Evolutionary conservation across 2,113 vertebrate genomes (phyloP).

Genomic region (Arenaria interpres): DNA sequence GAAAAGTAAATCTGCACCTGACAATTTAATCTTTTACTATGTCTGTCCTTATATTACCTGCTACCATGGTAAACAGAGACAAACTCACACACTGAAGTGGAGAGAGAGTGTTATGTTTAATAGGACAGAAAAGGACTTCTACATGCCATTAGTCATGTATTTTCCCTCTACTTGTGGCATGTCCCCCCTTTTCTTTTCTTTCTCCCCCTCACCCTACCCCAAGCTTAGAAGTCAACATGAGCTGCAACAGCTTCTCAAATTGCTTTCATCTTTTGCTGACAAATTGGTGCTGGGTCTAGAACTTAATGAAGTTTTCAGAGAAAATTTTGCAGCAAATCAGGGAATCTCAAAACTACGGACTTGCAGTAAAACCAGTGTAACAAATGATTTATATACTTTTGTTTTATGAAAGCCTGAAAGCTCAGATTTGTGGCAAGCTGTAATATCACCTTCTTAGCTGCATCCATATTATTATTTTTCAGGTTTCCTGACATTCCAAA

Average conservation of each 20-base stretch:
- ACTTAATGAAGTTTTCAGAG: neutral
- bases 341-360: neutral
- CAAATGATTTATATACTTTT: neutral
- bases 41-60: neutral
- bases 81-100: neutral
- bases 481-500: neutral
- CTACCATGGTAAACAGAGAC: neutral
- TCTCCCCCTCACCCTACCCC: no score
- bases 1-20: neutral
- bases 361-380: neutral
- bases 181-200: neutral
- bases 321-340: neutral
- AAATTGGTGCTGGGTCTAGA: neutral
- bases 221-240: neutral
- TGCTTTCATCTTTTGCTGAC: neutral
- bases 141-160: accelerated
- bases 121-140: neutral
- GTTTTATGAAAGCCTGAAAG: neutral
- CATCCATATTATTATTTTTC: neutral
- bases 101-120: neutral
- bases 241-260: neutral
- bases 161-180: neutral
- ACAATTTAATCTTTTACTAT: neutral
- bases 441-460: neutral
- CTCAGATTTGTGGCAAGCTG: neutral